phyloP scores from a whole-genome alignment of 2,797 vertebrate species.

The Luscinia luscinia region DNA sequence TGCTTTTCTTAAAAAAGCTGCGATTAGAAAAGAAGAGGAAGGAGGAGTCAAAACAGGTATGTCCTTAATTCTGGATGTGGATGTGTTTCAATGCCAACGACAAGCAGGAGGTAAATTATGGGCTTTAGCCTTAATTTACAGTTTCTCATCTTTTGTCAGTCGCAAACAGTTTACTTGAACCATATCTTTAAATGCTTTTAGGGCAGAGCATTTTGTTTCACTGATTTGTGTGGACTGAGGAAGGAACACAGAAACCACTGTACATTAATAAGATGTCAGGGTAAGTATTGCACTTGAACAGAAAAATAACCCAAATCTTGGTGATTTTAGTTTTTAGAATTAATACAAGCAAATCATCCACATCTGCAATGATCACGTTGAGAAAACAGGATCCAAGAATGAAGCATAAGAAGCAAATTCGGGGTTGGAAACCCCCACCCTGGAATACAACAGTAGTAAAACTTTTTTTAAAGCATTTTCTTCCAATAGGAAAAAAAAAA shows the following conservation, averaged over 20 bases:
- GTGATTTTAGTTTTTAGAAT: slow-evolving; percentile 13
- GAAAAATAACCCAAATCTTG: slow-evolving; percentile 44
- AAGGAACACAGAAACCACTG: slow-evolving; percentile 39
- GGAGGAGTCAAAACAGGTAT: slow-evolving; percentile 47
- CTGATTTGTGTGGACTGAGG: slow-evolving; percentile 9
- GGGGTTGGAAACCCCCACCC: slow-evolving; percentile 63
- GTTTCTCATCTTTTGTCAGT: slow-evolving; percentile 42
- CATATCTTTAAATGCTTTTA: slow-evolving; percentile 24
- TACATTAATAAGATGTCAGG: slow-evolving; percentile 63
- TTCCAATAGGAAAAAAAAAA: slow-evolving; percentile 69
- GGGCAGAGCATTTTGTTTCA: slow-evolving; percentile 54
- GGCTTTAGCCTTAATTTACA: slow-evolving; percentile 5
- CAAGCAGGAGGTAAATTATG: neutral
- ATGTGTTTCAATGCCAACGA: neutral
- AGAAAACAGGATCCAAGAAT: slow-evolving; percentile 64
- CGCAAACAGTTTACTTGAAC: neutral
- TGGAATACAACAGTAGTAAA: slow-evolving; percentile 75
- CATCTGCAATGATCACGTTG: slow-evolving; percentile 57
- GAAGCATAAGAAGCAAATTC: slow-evolving; percentile 52
- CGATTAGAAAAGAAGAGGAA: slow-evolving; percentile 55
- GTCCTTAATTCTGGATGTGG: slow-evolving; percentile 48
- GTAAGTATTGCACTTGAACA: slow-evolving; percentile 82
- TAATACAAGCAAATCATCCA: slow-evolving; percentile 36
- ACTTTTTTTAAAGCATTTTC: slow-evolving; percentile 77
- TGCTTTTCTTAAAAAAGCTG: slow-evolving; percentile 72